Evolutionary conservation across 1,140 invertebrate species (phyloP).

Genomic region (Dendroctonus ponderosae): DNA sequence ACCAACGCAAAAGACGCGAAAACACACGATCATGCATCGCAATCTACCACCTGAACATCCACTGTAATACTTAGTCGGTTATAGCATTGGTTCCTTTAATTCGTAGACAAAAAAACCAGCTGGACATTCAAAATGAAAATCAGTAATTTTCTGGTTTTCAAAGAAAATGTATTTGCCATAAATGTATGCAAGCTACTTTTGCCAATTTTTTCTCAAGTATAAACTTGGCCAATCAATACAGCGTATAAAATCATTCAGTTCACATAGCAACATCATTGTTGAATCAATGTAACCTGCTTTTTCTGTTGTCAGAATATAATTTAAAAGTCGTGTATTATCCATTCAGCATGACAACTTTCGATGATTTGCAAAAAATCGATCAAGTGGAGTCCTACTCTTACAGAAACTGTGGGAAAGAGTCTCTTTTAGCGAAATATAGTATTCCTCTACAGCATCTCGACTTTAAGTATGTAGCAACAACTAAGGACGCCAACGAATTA

Average conservation of each 20-base stretch:
- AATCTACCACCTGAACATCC: too few relatives aligned
- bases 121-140: too few relatives aligned
- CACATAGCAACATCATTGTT: not conserved
- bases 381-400: conserved; percentile 14
- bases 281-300: not conserved
- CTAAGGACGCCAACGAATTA: conserved; percentile 55
- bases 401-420: conserved; percentile 10
- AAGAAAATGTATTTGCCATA: too few relatives aligned
- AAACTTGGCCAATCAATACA: too few relatives aligned
- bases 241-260: not conserved
- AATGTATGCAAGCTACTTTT: too few relatives aligned
- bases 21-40: too few relatives aligned
- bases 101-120: too few relatives aligned
- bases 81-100: too few relatives aligned
- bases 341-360: conserved; percentile 25
- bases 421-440: conserved; percentile 52
- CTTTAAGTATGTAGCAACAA: conserved; percentile 58
- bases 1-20: too few relatives aligned
- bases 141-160: too few relatives aligned
- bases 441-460: conserved; percentile 62
- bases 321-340: not conserved
- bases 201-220: too few relatives aligned
- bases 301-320: not conserved
- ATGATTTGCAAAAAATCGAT: conserved; percentile 28
- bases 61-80: too few relatives aligned